Base-by-base conservation (phyloP, 2,113 vertebrate genomes). In the Cacatua alba region DNA sequence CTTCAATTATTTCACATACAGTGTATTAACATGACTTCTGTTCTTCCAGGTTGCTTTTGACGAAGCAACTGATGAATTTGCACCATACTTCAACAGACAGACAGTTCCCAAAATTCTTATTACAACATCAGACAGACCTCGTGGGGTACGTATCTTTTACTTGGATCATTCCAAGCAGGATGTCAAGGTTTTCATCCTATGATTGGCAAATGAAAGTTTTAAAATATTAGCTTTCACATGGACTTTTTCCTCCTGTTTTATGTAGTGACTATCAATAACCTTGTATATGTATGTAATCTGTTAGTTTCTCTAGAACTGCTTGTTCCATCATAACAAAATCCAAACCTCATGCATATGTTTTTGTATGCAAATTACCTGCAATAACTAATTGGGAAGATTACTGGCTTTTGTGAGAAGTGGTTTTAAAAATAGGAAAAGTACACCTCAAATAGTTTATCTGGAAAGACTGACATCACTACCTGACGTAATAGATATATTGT, bases 71-170 rank as follows among this genome's bases (percentile, higher is more conserved):
- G 99, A 99, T 98, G 99, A 99, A 96, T 99, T 99, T 97, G 99
- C 99, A 63, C 97, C 99, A 31, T 99, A 99, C 87, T 99, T 99
- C 92, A 99, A 99, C 29, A 98, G 98, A 77, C 96, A 99, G 62
- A 99, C 98, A 11, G 98, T 99, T 96, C 99, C 99, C n/a, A 99
- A 99, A 98, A 99, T 99, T 91, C 99, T 99, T 68, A 99, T 99
- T 92, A 99, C 99, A 39, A 99, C 99, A 60, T 99, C 99, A 70
- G 99, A 99, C 97, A 98, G 99, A 95, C 99, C 99, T 88, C 99
- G 99, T 96, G 99, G 99, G 98, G 99, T 99, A 98, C 24, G 98
- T 70, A 55, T 12, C 17, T 41, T 72, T 82, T 80, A 53, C 26
- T 52, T 65, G 26, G 23, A 57, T 79, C 71, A n/a, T 70, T 78